Evolutionary conservation across 2,888 invertebrate species (phyloP), one percentile per base, ranked within the genome.

Genomic region (Chelonus formosanus): DNA sequence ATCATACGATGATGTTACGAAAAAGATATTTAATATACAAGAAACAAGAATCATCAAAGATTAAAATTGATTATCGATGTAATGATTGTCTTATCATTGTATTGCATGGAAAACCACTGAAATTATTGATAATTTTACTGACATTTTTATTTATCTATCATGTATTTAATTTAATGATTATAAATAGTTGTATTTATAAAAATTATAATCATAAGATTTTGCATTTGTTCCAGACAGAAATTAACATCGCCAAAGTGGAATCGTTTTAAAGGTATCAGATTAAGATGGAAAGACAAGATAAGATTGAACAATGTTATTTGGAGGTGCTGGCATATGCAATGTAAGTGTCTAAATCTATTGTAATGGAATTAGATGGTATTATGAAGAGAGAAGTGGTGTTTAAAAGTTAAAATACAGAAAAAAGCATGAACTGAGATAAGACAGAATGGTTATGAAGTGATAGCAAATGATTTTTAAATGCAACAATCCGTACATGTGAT

Each of bases 301-400:
- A 91, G 99, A 76, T 87, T 99, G 78, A 99, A 99, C 90, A 99
- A 99, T 86, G 97, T 99, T 76, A 99, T 99, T 81, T 99, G 99
- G 99, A 90, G 99, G 84, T 98, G 98, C 85, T 99, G 98, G 97
- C 97, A 98, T 85, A 95, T 98, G 94, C 99, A 99, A 85, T 99
- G 95, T 95, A 86, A 91, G 91, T 87, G 70, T 68, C 32, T 35
- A 4, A 55, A 45, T 7, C 35, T 3, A 53, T 50, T 7, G 40
- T 10, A 31, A 44, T 61, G 5, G 61, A 53, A 64, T 64, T 58
- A 54, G 45, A 6, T 7, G 8, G 10, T 31, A 63, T 50, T 50
- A 43, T n/a, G 7, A 47, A 64, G 64, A 64, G 34, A 20, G 36
- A 34, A 50, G 7, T 36, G n/a, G 3, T 34, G 8, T 43, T 20